Evolutionary conservation across 2,113 vertebrate genomes (phyloP).

Genomic region (Malurus elegans): DNA sequence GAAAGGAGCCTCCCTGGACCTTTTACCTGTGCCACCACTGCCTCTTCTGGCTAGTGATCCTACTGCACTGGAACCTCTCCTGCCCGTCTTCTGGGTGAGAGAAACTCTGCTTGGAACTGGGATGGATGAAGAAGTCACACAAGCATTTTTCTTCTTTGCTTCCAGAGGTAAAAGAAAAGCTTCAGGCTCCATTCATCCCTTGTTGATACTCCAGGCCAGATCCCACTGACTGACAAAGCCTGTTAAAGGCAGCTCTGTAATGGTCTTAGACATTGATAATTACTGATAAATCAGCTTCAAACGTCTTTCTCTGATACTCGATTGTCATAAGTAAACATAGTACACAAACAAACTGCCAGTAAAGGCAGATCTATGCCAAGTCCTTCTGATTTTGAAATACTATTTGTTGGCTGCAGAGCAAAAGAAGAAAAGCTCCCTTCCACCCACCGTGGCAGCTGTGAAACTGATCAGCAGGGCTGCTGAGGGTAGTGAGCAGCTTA

Average conservation of each 20-base stretch:
- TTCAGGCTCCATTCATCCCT: background rate
- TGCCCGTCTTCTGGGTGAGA: background rate
- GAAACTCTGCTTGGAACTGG: background rate
- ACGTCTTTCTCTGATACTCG: background rate
- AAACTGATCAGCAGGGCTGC: background rate
- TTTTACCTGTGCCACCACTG: background rate
- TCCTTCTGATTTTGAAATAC: constrained; percentile 28
- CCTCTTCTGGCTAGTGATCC: background rate
- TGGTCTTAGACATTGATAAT: background rate
- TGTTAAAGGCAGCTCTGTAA: background rate
- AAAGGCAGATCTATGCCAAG: background rate
- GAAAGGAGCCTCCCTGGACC: background rate
- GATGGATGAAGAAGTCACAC: background rate
- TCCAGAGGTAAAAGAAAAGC: background rate
- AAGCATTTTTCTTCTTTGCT: background rate
- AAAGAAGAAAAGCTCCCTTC: background rate
- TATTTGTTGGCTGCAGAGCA: background rate
- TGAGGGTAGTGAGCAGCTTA: background rate
- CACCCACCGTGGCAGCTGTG: background rate
- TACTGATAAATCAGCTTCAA: background rate
- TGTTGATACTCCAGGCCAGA: background rate
- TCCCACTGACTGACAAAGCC: background rate
- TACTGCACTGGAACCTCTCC: background rate
- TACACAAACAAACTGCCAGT: background rate
- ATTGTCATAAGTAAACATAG: background rate